Evolutionary conservation across 2,797 vertebrate species (phyloP).

Genomic region (Bradypus variegatus): DNA sequence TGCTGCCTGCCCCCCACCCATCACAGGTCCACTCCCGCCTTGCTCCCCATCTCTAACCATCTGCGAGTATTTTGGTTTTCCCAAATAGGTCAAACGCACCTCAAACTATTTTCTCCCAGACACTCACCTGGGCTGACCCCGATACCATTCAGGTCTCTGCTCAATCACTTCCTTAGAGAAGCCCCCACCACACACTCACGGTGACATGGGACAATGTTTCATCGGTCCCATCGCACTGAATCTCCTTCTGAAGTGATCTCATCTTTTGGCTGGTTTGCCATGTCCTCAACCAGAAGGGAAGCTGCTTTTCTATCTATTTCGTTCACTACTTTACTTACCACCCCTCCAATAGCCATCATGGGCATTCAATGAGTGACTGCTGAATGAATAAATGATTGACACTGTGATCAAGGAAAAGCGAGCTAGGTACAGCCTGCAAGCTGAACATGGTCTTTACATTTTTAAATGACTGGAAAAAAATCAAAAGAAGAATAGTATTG

Average conservation of each 20-base stretch:
- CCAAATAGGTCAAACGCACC: neutral
- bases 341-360: rapidly evolving
- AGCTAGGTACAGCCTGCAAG: neutral
- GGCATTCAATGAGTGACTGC: neutral
- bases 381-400: neutral
- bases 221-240: neutral
- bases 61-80: neutral
- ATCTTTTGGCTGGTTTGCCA: neutral
- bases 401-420: neutral
- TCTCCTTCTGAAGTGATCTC: neutral
- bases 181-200: neutral
- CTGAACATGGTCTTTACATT: neutral
- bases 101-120: neutral
- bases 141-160: neutral
- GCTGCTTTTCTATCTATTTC: neutral
- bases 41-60: neutral
- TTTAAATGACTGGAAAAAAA: neutral
- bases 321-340: neutral
- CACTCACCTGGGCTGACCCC: neutral
- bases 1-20: neutral
- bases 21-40: neutral
- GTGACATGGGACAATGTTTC: neutral
- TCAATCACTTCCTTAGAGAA: neutral
- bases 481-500: neutral
- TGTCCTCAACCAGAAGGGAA: neutral